Evolutionary conservation across 1,140 invertebrate species (phyloP), one percentile per base, ranked within the genome.

Genomic region (Diorhabda carinulata): DNA sequence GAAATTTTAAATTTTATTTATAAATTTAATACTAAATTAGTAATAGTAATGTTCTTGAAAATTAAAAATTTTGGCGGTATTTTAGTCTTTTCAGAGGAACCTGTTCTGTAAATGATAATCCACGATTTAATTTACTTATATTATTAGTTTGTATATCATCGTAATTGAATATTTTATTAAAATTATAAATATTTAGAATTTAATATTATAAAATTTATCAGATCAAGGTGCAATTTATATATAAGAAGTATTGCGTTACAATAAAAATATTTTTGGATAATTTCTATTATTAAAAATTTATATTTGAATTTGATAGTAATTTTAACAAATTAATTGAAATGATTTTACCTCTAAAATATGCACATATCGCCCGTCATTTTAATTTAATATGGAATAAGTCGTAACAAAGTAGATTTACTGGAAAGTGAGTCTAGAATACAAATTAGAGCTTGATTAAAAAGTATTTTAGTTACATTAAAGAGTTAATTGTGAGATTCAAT

Each of bases 351-450:
- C 78, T 83, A 80, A 82, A 81, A 81, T 84, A 83, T 85, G 85
- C 81, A 87, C 86, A 88, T 84, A 90, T 88, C 84, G 86, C 87
- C 87, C 86, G 86, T 89, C 87, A 82, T 81, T 89, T 84, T 86
- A 82, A 81, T 83, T 81, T 80, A 84, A 84, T 79, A 80, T 83
- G 81, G 83, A 84, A 88, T 84, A 89, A 89, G 87, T 89, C 87
- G 87, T 88, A 89, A 89, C 87, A 89, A 82, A 89, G 87, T 89
- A 87, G 85, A 83, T 78, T 79, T 88, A 87, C 82, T 86, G 86
- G 87, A 89, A 89, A 84, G 81, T 88, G 82, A 82, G 81, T 83
- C 84, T 87, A 82, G 85, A 84, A 83, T 68, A 57, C 77, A 82
- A 83, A 81, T 78, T 83, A 83, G 79, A 85, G 80, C 81, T 86